phyloP scores from a whole-genome alignment of 2,113 vertebrate species.

The Theristicus caerulescens region DNA sequence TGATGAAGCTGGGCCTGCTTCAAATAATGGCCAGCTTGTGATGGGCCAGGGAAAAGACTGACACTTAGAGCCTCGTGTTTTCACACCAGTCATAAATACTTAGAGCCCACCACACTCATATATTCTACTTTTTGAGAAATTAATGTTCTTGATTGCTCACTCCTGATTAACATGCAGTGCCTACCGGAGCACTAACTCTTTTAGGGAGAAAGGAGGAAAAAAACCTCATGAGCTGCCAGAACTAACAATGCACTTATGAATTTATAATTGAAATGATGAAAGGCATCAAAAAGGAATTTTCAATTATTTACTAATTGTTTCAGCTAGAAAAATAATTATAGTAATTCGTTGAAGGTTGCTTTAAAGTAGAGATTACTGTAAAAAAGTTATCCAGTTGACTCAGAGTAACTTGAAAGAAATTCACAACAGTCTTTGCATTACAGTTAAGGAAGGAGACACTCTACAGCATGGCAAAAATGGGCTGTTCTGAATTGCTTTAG shows the following conservation, averaged over 20 bases:
- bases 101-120: neutral
- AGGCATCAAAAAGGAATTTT: neutral
- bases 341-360: neutral
- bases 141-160: neutral
- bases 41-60: neutral
- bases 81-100: neutral
- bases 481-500: neutral
- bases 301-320: constrained; percentile 63
- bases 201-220: neutral
- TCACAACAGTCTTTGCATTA: neutral
- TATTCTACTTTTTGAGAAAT: neutral
- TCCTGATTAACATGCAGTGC: constrained; percentile 7
- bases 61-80: neutral
- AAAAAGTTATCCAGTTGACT: neutral
- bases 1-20: neutral
- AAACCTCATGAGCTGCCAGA: neutral
- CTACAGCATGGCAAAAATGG: neutral
- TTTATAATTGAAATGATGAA: constrained; percentile 38
- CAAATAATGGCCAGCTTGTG: neutral
- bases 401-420: neutral
- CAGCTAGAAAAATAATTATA: constrained; percentile 36
- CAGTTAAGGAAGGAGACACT: neutral
- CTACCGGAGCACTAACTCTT: neutral
- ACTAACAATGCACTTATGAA: constrained; percentile 26
- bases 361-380: neutral